phyloP scores from a whole-genome alignment of 2,888 invertebrate species.

The Adelphocoris suturalis region DNA sequence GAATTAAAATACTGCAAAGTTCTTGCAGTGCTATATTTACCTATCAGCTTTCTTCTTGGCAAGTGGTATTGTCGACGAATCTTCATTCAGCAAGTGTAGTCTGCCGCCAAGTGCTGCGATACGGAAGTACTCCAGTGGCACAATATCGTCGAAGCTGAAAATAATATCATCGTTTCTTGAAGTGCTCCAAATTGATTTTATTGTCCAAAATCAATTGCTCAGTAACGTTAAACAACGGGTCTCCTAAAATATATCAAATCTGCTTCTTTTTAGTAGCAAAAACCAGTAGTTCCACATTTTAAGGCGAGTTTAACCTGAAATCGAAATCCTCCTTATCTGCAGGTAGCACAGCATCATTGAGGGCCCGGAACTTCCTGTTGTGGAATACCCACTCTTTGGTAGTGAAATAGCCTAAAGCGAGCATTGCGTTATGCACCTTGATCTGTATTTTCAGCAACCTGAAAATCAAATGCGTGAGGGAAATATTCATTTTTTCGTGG shows the following conservation, averaged over 20 bases:
- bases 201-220: too few relatives aligned
- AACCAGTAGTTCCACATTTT: too few relatives aligned
- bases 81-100: conserved; percentile 85
- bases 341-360: conserved; percentile 81
- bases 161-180: conserved; percentile 82
- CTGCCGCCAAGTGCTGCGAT: conserved; percentile 83
- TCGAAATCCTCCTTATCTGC: conserved; percentile 82
- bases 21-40: conserved; percentile 78
- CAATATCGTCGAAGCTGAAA: conserved; percentile 81
- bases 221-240: too few relatives aligned
- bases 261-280: too few relatives aligned
- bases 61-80: conserved; percentile 81
- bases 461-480: conserved; percentile 56
- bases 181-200: conserved; percentile 79
- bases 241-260: too few relatives aligned
- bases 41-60: conserved; percentile 81
- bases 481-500: not conserved
- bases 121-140: conserved; percentile 77
- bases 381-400: conserved; percentile 88
- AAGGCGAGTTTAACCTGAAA: conserved; percentile 77
- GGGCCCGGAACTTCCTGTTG: conserved; percentile 82
- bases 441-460: conserved; percentile 90
- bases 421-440: conserved; percentile 88
- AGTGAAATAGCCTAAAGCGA: conserved; percentile 87
- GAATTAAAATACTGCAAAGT: too few relatives aligned